Evolutionary conservation across 2,797 vertebrate genomes (phyloP).

Genomic region (Odontamblyopus lacepedii): DNA sequence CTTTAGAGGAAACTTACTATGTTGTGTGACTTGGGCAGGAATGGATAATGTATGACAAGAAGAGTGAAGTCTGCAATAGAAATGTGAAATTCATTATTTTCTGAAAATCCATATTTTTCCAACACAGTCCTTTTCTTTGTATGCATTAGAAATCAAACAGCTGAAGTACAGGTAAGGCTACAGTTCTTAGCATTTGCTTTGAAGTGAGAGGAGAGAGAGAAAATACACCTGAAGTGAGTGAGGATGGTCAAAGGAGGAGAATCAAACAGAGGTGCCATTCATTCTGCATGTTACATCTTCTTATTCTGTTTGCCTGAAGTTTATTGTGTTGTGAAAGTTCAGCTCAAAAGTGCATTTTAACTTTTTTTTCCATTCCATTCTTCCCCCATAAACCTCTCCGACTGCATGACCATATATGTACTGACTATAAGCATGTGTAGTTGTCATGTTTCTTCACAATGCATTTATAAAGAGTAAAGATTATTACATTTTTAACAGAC

Average conservation of each 20-base stretch:
- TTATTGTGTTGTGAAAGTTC: not conserved
- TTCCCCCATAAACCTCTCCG: too few relatives aligned
- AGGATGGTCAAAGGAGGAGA: conserved; percentile 11
- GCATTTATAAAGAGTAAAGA: too few relatives aligned
- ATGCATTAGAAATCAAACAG: conserved; percentile 47
- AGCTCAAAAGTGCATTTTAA: too few relatives aligned
- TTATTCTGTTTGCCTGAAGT: conserved; percentile 34
- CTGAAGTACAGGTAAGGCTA: conserved; percentile 27
- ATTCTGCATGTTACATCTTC: conserved; percentile 48
- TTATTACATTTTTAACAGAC: too few relatives aligned
- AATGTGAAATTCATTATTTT: too few relatives aligned
- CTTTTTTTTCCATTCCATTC: too few relatives aligned
- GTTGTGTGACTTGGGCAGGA: not conserved
- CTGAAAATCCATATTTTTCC: not conserved
- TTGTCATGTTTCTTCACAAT: too few relatives aligned
- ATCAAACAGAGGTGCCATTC: conserved; percentile 41
- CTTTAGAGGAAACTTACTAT: not conserved
- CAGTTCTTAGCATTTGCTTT: conserved; percentile 47
- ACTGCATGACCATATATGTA: too few relatives aligned
- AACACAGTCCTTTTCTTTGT: not conserved
- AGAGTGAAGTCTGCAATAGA: not conserved
- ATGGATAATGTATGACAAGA: not conserved
- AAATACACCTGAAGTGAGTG: not conserved
- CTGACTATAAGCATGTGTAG: too few relatives aligned
- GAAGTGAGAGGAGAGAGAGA: conserved; percentile 33